phyloP scores from a whole-genome alignment of 2,888 invertebrate species.

The Dermolepida albohirtum region DNA sequence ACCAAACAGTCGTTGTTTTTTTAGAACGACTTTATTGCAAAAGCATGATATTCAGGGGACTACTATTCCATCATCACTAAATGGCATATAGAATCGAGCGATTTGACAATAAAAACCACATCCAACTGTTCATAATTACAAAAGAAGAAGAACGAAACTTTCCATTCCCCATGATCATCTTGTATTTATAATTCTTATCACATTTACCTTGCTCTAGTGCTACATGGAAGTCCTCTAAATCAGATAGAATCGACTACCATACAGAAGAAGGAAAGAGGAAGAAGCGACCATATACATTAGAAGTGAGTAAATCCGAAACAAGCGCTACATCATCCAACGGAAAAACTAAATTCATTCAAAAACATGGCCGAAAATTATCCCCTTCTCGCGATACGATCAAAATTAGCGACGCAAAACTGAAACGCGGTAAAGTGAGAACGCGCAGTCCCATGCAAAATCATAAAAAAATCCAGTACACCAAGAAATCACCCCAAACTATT shows the following conservation, averaged over 20 bases:
- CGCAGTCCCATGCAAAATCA: slow-evolving; percentile 61
- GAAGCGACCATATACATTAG: slow-evolving; percentile 82
- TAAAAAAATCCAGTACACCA: slow-evolving; percentile 57
- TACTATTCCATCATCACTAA: too few relatives aligned
- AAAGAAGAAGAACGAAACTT: too few relatives aligned
- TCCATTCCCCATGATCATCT: too few relatives aligned
- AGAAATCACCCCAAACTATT: slow-evolving; percentile 56
- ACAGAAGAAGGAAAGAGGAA: slow-evolving; percentile 75
- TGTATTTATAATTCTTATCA: too few relatives aligned
- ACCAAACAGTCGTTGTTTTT: too few relatives aligned
- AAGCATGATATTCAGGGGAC: too few relatives aligned
- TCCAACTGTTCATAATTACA: too few relatives aligned
- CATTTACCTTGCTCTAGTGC: slow-evolving; percentile 47
- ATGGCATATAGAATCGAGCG: too few relatives aligned
- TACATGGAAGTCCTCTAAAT: slow-evolving; percentile 66
- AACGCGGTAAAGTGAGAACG: slow-evolving; percentile 61
- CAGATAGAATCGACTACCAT: slow-evolving; percentile 67
- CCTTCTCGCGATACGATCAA: slow-evolving; percentile 55
- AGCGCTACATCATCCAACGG: slow-evolving; percentile 43
- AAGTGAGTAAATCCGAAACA: slow-evolving; percentile 72
- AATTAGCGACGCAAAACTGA: slow-evolving; percentile 57
- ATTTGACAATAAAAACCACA: too few relatives aligned
- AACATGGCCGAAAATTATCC: slow-evolving; percentile 49
- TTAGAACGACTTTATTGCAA: too few relatives aligned
- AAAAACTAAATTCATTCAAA: slow-evolving; percentile 48